phyloP scores from a whole-genome alignment of 2,113 vertebrate species.

The Takifugu flavidus region DNA sequence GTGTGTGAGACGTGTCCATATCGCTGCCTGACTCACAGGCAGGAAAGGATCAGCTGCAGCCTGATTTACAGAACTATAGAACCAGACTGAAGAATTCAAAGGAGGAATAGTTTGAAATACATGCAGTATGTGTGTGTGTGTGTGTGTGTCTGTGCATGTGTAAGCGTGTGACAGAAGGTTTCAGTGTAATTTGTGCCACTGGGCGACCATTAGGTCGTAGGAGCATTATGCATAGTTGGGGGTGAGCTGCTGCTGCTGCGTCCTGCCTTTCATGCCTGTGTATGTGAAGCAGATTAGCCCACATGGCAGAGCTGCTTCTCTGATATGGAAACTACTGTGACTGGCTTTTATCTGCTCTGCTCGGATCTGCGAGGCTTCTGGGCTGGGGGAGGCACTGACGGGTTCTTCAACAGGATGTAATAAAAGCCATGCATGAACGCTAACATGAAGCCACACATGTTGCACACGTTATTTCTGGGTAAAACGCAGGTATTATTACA shows the following conservation, averaged over 20 bases:
- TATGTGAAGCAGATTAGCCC: slow-evolving; percentile 57
- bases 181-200: slow-evolving; percentile 20
- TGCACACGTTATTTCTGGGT: background rate
- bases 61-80: slow-evolving; percentile 51
- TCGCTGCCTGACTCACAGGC: slow-evolving; percentile 43
- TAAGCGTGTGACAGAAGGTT: background rate
- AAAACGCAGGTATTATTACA: background rate
- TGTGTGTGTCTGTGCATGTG: background rate
- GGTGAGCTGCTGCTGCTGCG: slow-evolving; percentile 28
- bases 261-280: slow-evolving; percentile 25
- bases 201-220: slow-evolving; percentile 10
- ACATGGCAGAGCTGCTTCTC: slow-evolving; percentile 49
- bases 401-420: slow-evolving; percentile 9
- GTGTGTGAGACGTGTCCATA: slow-evolving; percentile 17
- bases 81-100: slow-evolving; percentile 37
- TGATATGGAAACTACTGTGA: slow-evolving; percentile 55
- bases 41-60: slow-evolving; percentile 61
- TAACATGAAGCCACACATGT: slow-evolving; percentile 27
- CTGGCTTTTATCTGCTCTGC: slow-evolving; percentile 59
- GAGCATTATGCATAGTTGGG: slow-evolving; percentile 25
- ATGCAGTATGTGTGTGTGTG: background rate
- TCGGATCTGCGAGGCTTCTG: slow-evolving; percentile 38
- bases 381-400: slow-evolving; percentile 24
- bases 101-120: slow-evolving; percentile 17
- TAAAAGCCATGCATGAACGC: slow-evolving; percentile 11